A percentile compares a stretch with the other conserved stretches of the same genome.
phyloP scores from a whole-genome alignment of 2,113 vertebrate genomes.

The Dasypus novemcinctus region DNA sequence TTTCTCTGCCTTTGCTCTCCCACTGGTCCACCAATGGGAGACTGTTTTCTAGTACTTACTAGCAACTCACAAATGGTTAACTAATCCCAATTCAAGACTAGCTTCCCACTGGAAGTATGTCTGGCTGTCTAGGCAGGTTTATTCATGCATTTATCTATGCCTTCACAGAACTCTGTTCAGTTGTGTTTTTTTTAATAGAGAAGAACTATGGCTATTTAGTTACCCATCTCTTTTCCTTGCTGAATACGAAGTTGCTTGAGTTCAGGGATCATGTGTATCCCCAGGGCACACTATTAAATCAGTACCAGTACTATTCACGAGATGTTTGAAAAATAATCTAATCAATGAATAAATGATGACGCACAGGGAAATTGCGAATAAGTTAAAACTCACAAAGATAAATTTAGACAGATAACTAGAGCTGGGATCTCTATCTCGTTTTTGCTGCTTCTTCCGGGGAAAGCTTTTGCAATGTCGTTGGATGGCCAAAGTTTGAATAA shows the following conservation, averaged over 20 bases:
- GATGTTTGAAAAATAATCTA: background rate
- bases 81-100: background rate
- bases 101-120: background rate
- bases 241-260: background rate
- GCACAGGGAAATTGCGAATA: background rate
- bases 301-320: background rate
- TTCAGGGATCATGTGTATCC: background rate
- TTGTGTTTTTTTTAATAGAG: background rate
- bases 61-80: too few species aligned
- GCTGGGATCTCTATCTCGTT: background rate
- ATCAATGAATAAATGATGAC: background rate
- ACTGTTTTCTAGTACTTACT: too few species aligned
- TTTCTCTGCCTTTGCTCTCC: background rate
- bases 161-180: background rate
- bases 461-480: background rate
- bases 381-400: background rate
- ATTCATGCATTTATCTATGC: background rate
- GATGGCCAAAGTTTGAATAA: background rate
- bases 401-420: background rate
- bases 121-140: background rate
- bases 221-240: background rate
- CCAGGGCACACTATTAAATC: background rate
- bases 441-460: background rate
- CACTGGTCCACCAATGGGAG: too few species aligned
- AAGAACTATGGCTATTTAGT: background rate